Conservation (phyloP, 1,140 invertebrate genomes). For the Hycleus cichorii region DNA sequence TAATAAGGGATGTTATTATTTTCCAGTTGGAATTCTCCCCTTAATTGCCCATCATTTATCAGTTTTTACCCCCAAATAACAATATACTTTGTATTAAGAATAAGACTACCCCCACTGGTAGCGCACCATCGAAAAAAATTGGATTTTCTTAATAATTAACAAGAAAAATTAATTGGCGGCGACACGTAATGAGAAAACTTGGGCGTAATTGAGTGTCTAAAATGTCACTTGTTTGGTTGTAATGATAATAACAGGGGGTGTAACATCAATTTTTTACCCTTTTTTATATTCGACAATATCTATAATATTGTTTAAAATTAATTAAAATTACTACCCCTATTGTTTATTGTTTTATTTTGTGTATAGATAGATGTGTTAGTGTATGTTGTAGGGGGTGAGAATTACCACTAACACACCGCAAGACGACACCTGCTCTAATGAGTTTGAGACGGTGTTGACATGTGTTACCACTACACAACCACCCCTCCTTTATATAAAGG, state of each 20-base stretch:
- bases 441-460: constrained; percentile 17
- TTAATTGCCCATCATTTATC: constrained; percentile 13
- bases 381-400: background rate
- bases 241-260: background rate
- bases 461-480: constrained; percentile 7
- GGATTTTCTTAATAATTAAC: too few species aligned
- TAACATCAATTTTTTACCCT: background rate
- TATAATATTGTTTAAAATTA: too few species aligned
- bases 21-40: constrained; percentile 1
- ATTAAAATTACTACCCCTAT: too few species aligned
- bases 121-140: too few species aligned
- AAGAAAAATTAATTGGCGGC: background rate
- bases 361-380: background rate
- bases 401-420: background rate
- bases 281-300: too few species aligned
- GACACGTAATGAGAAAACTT: constrained; percentile 4
- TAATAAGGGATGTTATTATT: constrained; percentile 7
- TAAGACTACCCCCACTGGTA: too few species aligned
- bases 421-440: constrained; percentile 17
- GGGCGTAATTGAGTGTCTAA: constrained; percentile 4
- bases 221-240: constrained; percentile 5
- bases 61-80: constrained; percentile 1
- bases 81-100: background rate
- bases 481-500: background rate
- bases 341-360: background rate